Conservation (phyloP, 2,888 invertebrate species). For the Phrixothrix hirtus region DNA sequence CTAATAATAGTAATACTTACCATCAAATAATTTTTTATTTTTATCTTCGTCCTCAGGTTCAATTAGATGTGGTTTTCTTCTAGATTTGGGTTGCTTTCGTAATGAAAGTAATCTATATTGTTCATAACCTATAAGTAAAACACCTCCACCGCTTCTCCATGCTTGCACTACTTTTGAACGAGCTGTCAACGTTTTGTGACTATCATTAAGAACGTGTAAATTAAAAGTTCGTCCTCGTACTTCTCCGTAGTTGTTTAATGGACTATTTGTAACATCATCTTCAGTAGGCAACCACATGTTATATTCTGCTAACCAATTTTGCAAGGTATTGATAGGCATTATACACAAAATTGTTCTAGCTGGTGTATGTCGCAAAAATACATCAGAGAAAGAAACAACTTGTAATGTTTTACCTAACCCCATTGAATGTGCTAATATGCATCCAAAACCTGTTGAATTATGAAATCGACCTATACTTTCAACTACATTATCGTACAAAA, state of each 20-base stretch:
- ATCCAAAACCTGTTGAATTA: slow-evolving; percentile 90
- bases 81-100: slow-evolving; percentile 70
- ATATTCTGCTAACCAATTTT: slow-evolving; percentile 97
- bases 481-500: slow-evolving; percentile 95
- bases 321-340: slow-evolving; percentile 97
- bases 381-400: slow-evolving; percentile 94
- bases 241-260: slow-evolving; percentile 65
- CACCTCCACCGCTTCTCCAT: slow-evolving; percentile 89
- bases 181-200: slow-evolving; percentile 87
- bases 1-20: slow-evolving; percentile 52
- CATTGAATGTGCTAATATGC: slow-evolving; percentile 98
- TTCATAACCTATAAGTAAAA: slow-evolving; percentile 96
- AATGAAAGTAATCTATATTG: slow-evolving; percentile 88
- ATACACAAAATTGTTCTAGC: slow-evolving; percentile 91
- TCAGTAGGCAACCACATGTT: slow-evolving; percentile 94
- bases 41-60: slow-evolving; percentile 63
- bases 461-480: slow-evolving; percentile 90
- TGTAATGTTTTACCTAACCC: slow-evolving; percentile 97
- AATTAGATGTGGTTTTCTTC: slow-evolving; percentile 56
- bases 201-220: slow-evolving; percentile 90
- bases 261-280: slow-evolving; percentile 55
- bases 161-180: slow-evolving; percentile 83
- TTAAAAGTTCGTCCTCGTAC: slow-evolving; percentile 81
- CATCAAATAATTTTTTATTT: slow-evolving; percentile 76
- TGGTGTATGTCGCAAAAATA: slow-evolving; percentile 87